phyloP scores from a whole-genome alignment of 1,140 invertebrate species.

The Lethocerus indicus region DNA sequence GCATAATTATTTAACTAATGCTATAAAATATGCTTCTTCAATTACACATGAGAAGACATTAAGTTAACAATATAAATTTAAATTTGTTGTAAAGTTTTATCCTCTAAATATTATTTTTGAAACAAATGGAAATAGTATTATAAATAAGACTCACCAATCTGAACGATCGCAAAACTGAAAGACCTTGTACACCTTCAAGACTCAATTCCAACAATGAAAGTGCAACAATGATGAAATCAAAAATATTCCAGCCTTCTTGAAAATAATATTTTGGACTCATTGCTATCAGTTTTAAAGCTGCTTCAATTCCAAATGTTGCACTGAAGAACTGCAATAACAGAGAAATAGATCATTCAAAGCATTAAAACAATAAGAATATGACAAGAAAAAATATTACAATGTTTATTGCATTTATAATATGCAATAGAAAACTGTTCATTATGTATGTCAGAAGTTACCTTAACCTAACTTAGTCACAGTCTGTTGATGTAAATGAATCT shows the following conservation, averaged over 20 bases:
- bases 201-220: constrained; percentile 86
- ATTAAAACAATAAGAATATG: neutral
- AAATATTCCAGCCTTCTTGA: constrained; percentile 98
- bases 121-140: constrained; percentile 3
- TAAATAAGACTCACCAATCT: constrained; percentile 65
- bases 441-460: neutral
- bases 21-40: neutral
- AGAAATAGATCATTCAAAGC: too few relatives aligned
- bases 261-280: constrained; percentile 96
- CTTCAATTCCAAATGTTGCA: constrained; percentile 92
- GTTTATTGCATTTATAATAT: too few relatives aligned
- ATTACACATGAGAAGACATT: neutral
- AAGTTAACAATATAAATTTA: constrained; percentile 2
- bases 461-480: neutral
- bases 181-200: constrained; percentile 81
- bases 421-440: too few relatives aligned
- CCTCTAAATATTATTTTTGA: neutral
- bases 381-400: too few relatives aligned
- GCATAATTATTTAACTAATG: neutral
- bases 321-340: constrained; percentile 76
- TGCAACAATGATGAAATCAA: constrained; percentile 95
- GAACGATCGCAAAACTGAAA: constrained; percentile 93
- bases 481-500: neutral
- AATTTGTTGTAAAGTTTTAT: neutral
- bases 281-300: constrained; percentile 85